A percentile compares a stretch with the other conserved stretches of the same genome.
These are phyloP conservation scores for Sciurus carolinensis DNA, from an alignment of 2,797 vertebrate genomes.

Conservation along the genomic window DNA sequence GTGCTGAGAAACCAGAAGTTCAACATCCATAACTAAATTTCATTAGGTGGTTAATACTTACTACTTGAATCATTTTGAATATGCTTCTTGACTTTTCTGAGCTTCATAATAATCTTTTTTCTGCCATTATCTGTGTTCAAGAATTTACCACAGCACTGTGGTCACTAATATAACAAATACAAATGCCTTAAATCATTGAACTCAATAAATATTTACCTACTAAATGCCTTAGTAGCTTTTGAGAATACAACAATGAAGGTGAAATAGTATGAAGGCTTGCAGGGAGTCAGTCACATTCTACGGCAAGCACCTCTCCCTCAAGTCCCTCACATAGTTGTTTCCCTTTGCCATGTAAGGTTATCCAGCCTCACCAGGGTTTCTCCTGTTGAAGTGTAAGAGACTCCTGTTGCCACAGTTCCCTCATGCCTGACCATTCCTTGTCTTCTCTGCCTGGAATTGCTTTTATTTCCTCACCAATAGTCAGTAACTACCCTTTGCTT, in stretches of 20 bases:
- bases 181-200: constrained; percentile 20
- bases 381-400: neutral
- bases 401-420: neutral
- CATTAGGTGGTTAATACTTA: neutral
- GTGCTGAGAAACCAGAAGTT: constrained; percentile 6
- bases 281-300: neutral
- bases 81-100: constrained; percentile 21
- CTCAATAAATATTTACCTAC: constrained; percentile 26
- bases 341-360: neutral
- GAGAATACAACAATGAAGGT: neutral
- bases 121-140: constrained; percentile 31
- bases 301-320: neutral
- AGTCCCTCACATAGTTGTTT: neutral
- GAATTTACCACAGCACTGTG: neutral
- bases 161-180: neutral
- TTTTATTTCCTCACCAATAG: neutral
- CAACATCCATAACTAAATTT: neutral
- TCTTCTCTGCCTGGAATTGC: neutral
- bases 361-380: neutral
- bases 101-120: neutral
- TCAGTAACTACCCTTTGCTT: neutral
- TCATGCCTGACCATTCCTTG: neutral
- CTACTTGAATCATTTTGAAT: neutral
- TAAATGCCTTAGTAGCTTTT: neutral
- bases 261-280: neutral